Conservation (phyloP, 2,888 invertebrate species). For the Heliconius ethilla region DNA sequence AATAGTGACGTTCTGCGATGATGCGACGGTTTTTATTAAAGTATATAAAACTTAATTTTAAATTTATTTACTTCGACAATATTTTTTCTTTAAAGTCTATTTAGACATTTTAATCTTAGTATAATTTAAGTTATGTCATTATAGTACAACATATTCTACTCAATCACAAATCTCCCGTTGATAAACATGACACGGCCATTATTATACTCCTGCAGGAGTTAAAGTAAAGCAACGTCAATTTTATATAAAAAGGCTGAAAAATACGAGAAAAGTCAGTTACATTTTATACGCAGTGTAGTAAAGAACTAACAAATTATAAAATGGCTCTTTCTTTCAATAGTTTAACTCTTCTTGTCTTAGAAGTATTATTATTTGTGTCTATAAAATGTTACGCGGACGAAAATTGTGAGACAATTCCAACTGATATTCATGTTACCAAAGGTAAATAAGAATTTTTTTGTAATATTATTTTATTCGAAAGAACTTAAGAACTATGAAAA, state of each 20-base stretch:
- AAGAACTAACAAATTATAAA: slow-evolving; percentile 27
- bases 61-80: not conserved
- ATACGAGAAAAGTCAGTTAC: slow-evolving; percentile 30
- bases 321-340: slow-evolving; percentile 34
- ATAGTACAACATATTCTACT: slow-evolving; percentile 58
- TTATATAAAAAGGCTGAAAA: slow-evolving; percentile 41
- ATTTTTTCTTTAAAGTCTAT: not conserved
- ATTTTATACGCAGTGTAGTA: slow-evolving; percentile 26
- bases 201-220: slow-evolving; percentile 30
- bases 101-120: not conserved
- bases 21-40: not conserved
- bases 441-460: slow-evolving; percentile 71
- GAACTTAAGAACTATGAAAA: too few relatives aligned
- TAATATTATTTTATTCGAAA: too few relatives aligned
- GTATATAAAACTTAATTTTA: too few relatives aligned
- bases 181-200: slow-evolving; percentile 45
- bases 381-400: slow-evolving; percentile 79
- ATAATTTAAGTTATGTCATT: slow-evolving; percentile 11
- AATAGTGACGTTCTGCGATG: not conserved
- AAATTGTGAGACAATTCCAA: slow-evolving; percentile 92
- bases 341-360: slow-evolving; percentile 37
- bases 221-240: slow-evolving; percentile 24
- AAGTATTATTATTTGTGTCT: slow-evolving; percentile 43
- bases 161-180: slow-evolving; percentile 57
- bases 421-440: slow-evolving; percentile 93